Evolutionary conservation across 2,888 invertebrate species (phyloP), one percentile per base, ranked within the genome.

Genomic region (Cremastinae sp.): DNA sequence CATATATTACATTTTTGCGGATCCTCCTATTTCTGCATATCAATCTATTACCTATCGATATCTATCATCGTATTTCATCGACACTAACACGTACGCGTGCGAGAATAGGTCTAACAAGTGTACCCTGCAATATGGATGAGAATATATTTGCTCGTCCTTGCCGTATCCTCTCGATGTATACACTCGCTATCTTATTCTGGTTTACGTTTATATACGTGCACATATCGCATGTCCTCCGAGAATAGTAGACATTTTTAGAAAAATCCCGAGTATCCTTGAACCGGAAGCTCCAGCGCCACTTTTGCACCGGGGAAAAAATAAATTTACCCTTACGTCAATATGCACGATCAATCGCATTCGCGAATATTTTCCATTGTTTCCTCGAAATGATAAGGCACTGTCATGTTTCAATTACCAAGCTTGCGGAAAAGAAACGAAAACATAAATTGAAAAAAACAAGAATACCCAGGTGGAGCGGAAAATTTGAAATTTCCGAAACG

Each of bases 1-100:
- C 14, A 45, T 41, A 62, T 51, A 16, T 55, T 55, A 53, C 49
- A 43, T 56, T 43, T 41, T 61, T 39, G 20, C 41, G 49, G 8
- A 43, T 58, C 8, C 56, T 69, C 62, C 49, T 62, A 56, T 72
- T 72, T 66, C 37, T 28, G 47, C 55, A 41, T 75, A 72, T 75
- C 75, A 75, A 75, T 75, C 75, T 75, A 75, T 75, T 68, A 66
- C 56, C 43, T 20, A 56, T 18, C 71, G 71, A 71, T 66, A 66
- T 71, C 65, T 49, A 66, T 75, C 70, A 55, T 66, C 75, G 47
- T 66, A 70, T 51, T 66, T 71, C 61, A 70, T 41, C n/a, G n/a
- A 45, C 14, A 14, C 18, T 16, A 61, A 55, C 35, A 28, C 35
- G 53, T 69, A 69, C 22, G 28, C 41, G 47, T 14, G n/a, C 5